Base-by-base conservation (phyloP, 2,888 invertebrate genomes). In the Steinernema carpocapsae region DNA sequence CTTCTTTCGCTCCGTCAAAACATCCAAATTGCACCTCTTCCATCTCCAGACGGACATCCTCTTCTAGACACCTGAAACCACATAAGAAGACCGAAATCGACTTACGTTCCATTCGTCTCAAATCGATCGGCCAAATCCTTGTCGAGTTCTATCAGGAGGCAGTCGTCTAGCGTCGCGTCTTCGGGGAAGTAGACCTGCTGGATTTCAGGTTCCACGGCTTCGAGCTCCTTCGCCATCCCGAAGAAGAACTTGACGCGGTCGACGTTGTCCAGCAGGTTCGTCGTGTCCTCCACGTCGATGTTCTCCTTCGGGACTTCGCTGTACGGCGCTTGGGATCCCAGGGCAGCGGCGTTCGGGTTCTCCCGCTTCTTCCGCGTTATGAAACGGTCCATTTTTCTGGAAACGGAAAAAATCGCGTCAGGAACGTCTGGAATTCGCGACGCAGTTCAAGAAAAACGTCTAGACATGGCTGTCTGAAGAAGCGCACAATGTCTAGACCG, bases 131-230 rank as follows among this genome's bases (percentile, higher is more conserved):
- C 64, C 32, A 64, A 32, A 14, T 64, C 64, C 64, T 64, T 64
- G 17, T 26, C 17, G 29, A 64, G 29, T 29, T 64, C 64, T 1
- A 64, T 29, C 17, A 64, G 37, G 32, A 29, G 24, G 64, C 29
- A 64, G 64, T 64, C 64, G 4, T 29, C 64, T 1, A 32, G 64
- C 29, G 14, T 32, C 3, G 64, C 37, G 32, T 64, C 19, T 29
- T 32, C 64, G 64, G 24, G 29, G 37, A 64, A 64, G 64, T 26
- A 64, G 32, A 64, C 32, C 64, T 64, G 64, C 64, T 64, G 64
- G 14, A 64, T 64, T 14, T 17, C 26, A 29, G 64, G 64, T 32
- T 64, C 64, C 32, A 64, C 32, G 17, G 29, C 29, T 10, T 64
- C 64, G 7, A 64, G 32, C 32, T 64, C 64, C 64, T 64, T 64